Base-by-base conservation (phyloP, 1,140 invertebrate genomes). In the Laupala kohalensis region DNA sequence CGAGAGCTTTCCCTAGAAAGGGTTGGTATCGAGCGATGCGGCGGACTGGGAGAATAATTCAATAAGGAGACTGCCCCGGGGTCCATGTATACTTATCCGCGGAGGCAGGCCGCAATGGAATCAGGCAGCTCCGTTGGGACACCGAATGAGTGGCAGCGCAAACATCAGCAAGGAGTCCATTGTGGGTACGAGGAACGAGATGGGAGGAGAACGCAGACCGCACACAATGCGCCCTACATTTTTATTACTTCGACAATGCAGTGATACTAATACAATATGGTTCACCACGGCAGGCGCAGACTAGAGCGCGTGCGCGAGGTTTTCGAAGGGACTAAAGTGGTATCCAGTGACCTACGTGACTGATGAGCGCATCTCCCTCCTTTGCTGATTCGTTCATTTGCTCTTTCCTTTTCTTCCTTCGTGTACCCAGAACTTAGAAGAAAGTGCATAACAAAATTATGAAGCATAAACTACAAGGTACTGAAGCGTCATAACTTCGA, bases 21-120 rank as follows among this genome's bases (percentile, higher is more conserved):
- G 37, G 37, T 29, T 28, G 26, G 26, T 68, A 68, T 68, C 28
- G 67, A 68, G 67, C 67, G 67, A 27, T n/a, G n/a, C 67, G 25
- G 23, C 67, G 28, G 26, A 28, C 28, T 23, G 13, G 29, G 67
- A 68, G 67, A 68, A 68, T 68, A 68, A 68, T 68, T 68, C 29
- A 68, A 68, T 68, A 68, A 68, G 67, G 67, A 68, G 67, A 19
- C 29, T 25, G 25, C 67, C 67, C 28, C 29, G 19, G 28, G 67
- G 67, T n/a, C 0, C 28, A 24, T 68, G 37, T 53, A 53, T 53
- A 53, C 37, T 53, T 53, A 53, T 53, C 37, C 37, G 9, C 19
- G 37, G 37, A 53, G 19, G 37, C 37, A 19, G 37, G 37, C 37
- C 37, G 4, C 37, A 0, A 9, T 53, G 37, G 1, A 53, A 53